Evolutionary conservation across 2,113 vertebrate genomes (phyloP), one percentile per base, ranked within the genome.

Genomic region (Semicossyphus pulcher): DNA sequence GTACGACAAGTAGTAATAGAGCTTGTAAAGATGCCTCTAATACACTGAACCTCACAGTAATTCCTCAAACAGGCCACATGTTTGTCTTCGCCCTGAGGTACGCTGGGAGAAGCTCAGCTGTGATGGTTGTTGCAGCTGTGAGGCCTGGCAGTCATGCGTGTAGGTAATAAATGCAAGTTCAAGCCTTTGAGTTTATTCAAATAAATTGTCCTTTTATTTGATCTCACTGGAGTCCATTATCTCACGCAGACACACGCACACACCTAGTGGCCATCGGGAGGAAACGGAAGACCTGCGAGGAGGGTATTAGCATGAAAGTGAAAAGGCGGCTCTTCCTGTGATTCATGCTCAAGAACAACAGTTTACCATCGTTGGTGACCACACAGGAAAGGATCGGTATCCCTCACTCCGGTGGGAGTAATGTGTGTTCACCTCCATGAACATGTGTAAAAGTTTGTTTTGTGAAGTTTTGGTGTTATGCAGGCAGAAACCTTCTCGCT

Each of bases 341-440:
- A 92, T 76, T 90, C 78, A 91, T 90, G 69, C 57, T 52, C 88
- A 91, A 89, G 48, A 84, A 78, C 67, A 92, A 92, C 84, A 85
- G 42, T 49, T 2, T 29, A 49, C 71, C 56, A 74, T 57, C 63
- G 34, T 61, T 56, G 51, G 63, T 48, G 75, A 85, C 29, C 76
- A 56, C 42, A 84, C 78, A 85, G 76, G 84, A 86, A 85, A 53
- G 70, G 86, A 72, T 72, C 62, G 10, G 67, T 78, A 26, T 66
- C 74, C 79, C 36, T 70, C 52, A 14, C 68, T 37, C 67, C 14
- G 2, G 18, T 51, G 84, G 84, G 84, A 76, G 54, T 26, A 14
- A 59, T 48, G 79, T 66, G 65, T 60, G 61, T 75, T 72, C 51
- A 62, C 37, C 42, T 53, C 25, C 44, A 37, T 3, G 41, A 28